Conservation (phyloP, 2,888 invertebrate genomes). For the Ariolimax columbianus region DNA sequence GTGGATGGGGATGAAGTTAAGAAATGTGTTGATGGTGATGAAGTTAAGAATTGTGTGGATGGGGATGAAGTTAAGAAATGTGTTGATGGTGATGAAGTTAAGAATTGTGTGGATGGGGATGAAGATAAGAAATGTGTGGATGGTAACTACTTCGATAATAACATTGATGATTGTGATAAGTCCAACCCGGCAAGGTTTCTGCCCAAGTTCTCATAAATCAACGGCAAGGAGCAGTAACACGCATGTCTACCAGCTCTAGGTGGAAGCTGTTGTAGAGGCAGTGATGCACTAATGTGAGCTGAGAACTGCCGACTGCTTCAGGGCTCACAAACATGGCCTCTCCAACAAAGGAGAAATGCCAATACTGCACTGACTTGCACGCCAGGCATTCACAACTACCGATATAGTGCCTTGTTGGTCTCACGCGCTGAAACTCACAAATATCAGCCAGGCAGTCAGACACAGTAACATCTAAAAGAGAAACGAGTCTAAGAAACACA, state of each 20-base stretch:
- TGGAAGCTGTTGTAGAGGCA: not conserved
- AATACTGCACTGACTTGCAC: constrained; percentile 5
- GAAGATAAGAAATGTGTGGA: too few species aligned
- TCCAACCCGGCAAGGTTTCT: too few species aligned
- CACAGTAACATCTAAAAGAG: not conserved
- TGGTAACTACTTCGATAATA: too few species aligned
- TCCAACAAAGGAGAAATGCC: constrained; percentile 3
- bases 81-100: too few species aligned
- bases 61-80: too few species aligned
- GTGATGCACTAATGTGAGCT: constrained; percentile 11
- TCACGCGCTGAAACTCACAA: not conserved
- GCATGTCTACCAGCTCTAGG: not conserved
- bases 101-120: too few species aligned
- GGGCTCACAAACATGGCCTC: not conserved
- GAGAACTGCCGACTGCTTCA: not conserved
- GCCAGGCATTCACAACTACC: constrained; percentile 2
- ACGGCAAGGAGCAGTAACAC: not conserved
- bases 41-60: too few species aligned
- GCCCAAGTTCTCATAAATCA: not conserved
- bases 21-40: too few species aligned
- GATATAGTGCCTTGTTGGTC: not conserved
- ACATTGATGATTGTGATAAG: too few species aligned
- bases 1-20: too few species aligned
- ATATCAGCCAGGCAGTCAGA: too few species aligned
- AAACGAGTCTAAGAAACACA: not conserved